These are phyloP conservation scores for Gymnogyps californianus DNA, from an alignment of 2,113 vertebrate species.

Conservation along the genomic window DNA sequence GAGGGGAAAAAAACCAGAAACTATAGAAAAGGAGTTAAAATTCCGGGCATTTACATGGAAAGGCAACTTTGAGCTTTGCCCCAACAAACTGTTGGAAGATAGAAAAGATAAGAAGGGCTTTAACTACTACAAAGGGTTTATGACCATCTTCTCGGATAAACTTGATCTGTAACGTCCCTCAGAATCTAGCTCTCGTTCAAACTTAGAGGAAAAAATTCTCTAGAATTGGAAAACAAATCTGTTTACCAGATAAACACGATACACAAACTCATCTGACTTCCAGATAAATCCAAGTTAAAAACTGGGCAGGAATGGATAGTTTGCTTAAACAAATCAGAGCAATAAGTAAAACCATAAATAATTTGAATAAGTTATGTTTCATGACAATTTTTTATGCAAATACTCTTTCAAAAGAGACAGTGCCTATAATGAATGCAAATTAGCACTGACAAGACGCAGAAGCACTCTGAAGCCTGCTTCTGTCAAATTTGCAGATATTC, in stretches of 20 bases:
- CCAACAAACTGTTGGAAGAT: background rate
- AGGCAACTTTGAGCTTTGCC: background rate
- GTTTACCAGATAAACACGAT: background rate
- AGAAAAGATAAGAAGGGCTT: background rate
- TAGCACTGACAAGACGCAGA: background rate
- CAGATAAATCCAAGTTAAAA: background rate
- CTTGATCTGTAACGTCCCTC: background rate
- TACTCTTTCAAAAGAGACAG: background rate
- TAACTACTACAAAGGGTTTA: background rate
- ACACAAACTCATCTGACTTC: background rate
- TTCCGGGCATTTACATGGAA: background rate
- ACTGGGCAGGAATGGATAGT: background rate
- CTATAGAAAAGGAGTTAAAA: background rate
- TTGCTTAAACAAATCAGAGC: slow-evolving; percentile 35
- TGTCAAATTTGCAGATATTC: background rate
- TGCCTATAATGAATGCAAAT: background rate
- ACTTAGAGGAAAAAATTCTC: background rate
- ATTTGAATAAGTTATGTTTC: background rate
- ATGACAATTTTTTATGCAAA: background rate
- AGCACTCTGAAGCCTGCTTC: background rate
- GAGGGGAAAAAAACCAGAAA: background rate
- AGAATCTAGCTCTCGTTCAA: background rate
- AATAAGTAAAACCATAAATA: background rate
- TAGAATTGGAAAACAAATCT: background rate
- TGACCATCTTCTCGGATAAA: background rate